phyloP scores from a whole-genome alignment of 2,113 vertebrate species.

The Chionis minor region DNA sequence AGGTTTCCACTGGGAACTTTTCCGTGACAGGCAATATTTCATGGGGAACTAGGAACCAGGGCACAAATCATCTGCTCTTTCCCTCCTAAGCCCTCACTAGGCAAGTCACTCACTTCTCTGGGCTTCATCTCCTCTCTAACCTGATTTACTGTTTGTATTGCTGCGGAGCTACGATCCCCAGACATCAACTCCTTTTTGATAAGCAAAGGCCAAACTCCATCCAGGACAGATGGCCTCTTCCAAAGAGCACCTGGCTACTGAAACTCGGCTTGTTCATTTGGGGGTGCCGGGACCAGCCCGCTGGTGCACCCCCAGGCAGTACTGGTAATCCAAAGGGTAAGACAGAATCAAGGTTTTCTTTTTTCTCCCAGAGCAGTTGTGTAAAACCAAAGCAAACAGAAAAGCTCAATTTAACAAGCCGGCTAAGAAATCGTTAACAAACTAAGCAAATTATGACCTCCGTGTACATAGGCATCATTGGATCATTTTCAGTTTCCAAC shows the following conservation, averaged over 20 bases:
- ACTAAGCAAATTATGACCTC: background rate
- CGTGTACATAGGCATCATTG: background rate
- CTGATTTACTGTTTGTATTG: background rate
- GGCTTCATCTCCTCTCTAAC: background rate
- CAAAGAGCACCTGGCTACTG: background rate
- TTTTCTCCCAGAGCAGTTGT: background rate
- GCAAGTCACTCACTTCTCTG: background rate
- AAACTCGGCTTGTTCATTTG: background rate
- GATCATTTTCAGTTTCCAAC: background rate
- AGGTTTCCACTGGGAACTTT: too few species aligned
- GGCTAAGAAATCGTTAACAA: background rate
- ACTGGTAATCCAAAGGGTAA: background rate
- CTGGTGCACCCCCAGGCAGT: too few species aligned
- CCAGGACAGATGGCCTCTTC: background rate
- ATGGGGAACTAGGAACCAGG: background rate
- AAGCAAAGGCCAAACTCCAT: background rate
- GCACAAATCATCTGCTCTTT: background rate
- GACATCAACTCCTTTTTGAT: background rate
- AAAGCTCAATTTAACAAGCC: background rate
- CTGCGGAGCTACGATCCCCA: background rate
- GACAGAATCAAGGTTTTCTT: background rate
- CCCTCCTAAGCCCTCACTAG: background rate
- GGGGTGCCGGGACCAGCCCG: background rate
- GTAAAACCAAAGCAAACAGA: background rate
- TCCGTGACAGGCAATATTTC: too few species aligned